Percentiles rank a stretch among this genome's conserved stretches.
These are phyloP conservation scores for Pelosia muscerda DNA, from an alignment of 2,888 invertebrate genomes.

Conservation along the genomic window DNA sequence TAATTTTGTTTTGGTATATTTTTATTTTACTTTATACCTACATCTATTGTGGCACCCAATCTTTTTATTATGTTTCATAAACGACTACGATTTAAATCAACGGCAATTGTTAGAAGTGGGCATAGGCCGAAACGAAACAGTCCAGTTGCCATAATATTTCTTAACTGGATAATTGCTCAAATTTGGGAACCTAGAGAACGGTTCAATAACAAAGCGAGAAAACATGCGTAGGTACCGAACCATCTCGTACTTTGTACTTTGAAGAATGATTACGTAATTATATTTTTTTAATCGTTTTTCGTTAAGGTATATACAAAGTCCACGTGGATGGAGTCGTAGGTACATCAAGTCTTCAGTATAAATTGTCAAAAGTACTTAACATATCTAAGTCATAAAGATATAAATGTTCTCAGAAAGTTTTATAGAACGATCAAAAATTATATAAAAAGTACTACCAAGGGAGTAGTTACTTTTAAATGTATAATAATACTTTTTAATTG, in stretches of 20 bases:
- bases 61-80: neutral
- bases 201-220: conserved; percentile 2
- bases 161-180: conserved; percentile 24
- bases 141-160: conserved; percentile 6
- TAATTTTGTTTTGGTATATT: neutral
- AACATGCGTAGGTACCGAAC: no score
- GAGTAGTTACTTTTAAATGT: neutral
- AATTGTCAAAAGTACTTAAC: neutral
- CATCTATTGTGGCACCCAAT: neutral
- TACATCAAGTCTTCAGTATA: neutral
- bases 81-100: neutral
- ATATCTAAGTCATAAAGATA: neutral
- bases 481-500: neutral
- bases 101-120: neutral
- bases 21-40: no score
- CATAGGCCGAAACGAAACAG: neutral
- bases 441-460: neutral
- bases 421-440: neutral
- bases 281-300: no score
- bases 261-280: neutral
- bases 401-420: neutral
- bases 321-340: neutral
- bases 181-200: conserved; percentile 8
- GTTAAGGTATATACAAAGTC: no score
- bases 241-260: neutral